phyloP scores from a whole-genome alignment of 2,888 invertebrate species.

The Lysandra bellargus region DNA sequence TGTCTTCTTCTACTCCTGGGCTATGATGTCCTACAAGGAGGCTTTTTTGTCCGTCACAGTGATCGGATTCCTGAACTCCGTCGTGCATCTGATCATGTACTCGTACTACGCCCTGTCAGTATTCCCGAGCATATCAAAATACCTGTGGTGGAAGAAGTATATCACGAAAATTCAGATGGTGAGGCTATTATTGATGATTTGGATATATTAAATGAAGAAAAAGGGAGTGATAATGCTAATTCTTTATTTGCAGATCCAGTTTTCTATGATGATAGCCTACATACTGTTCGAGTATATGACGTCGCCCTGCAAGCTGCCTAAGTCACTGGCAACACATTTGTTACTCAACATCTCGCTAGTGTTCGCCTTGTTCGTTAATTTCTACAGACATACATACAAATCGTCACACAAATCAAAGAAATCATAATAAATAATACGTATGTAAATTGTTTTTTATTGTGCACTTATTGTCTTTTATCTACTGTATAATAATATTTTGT shows the following conservation, averaged over 20 bases:
- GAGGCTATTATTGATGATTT: slow-evolving; percentile 46
- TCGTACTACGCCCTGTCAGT: slow-evolving; percentile 87
- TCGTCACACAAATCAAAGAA: background rate
- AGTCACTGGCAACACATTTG: background rate
- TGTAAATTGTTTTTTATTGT: background rate
- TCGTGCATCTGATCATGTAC: slow-evolving; percentile 90
- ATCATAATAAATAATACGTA: background rate
- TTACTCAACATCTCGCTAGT: slow-evolving; percentile 1
- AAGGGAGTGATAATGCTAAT: background rate
- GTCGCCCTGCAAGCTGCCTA: background rate
- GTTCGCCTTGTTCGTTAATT: slow-evolving; percentile 6
- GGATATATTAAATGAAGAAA: background rate
- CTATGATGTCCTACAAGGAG: slow-evolving; percentile 84
- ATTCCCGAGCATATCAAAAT: slow-evolving; percentile 83
- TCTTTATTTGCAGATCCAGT: slow-evolving; percentile 5
- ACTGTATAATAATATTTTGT: too few species aligned
- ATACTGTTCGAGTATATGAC: background rate
- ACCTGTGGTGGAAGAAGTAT: slow-evolving; percentile 92
- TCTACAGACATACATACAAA: slow-evolving; percentile 17
- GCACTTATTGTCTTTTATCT: background rate
- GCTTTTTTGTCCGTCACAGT: slow-evolving; percentile 84
- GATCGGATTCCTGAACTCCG: slow-evolving; percentile 84
- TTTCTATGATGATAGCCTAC: slow-evolving; percentile 2
- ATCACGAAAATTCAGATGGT: slow-evolving; percentile 89
- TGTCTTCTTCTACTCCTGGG: slow-evolving; percentile 86